Base-by-base conservation (phyloP, 2,113 vertebrate species). In the Trichomycterus rosablanca region DNA sequence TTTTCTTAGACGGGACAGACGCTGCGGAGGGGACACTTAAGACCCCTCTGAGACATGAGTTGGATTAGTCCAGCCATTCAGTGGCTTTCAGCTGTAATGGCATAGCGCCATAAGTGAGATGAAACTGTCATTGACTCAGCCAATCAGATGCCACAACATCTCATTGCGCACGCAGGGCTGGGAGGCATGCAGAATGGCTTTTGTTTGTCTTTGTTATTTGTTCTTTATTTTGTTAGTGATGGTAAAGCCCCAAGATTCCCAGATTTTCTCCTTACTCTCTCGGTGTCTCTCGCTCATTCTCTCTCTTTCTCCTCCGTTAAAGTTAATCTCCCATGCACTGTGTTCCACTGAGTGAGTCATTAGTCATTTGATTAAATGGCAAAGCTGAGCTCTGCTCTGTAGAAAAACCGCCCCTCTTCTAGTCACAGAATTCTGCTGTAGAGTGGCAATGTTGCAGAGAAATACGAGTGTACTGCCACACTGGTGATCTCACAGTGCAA, bases 331-430 rank as follows among this genome's bases (percentile, higher is more conserved):
- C 63, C 34, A 32, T 56, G 19, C 45, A 57, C 50, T 50, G 32
- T 64, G 51, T 64, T 54, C 42, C 40, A 54, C 43, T 3, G 51
- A 64, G 62, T 14, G 58, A 63, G 69, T 63, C 60, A 65, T 71
- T 71, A 71, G 55, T 71, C 63, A 58, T 67, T 62, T 67, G 69
- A 71, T 63, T 71, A 62, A 67, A 56, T 39, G 69, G 63, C 15
- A 24, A 49, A 66, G 50, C 63, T 20, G 43, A 20, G 35, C 56
- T n/a, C 51, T 16, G 20, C 56, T 59, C 58, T 50, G 58, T 22
- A 71, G 63, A 71, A 49, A 71, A 71, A 66, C 58, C 63, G 56
- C 35, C 22, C 34, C 49, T 11, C 28, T 48, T 35, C 43, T 11
- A 5, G 35, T 39, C 22, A 10, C 43, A 34, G 59, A 24, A 53